A percentile compares a stretch with the other conserved stretches of the same genome.
Conservation (phyloP, 2,113 vertebrate species). For the Catharus fuscescens region DNA sequence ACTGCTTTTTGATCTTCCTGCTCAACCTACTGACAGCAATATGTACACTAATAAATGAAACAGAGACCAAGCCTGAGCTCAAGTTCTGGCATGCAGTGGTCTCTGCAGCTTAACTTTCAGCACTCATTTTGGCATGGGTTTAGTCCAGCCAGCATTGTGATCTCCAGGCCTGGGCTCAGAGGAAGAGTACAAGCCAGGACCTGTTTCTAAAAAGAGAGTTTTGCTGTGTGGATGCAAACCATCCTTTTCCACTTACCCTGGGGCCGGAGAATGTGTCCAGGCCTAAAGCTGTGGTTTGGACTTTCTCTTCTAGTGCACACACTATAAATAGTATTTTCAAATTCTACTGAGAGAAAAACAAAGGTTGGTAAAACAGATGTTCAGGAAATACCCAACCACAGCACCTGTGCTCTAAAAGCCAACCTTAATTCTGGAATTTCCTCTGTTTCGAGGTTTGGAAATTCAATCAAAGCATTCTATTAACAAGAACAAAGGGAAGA, state of each 20-base stretch:
- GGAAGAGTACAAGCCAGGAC: background rate
- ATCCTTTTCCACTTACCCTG: background rate
- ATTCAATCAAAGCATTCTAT: slow-evolving; percentile 15
- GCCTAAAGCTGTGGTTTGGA: slow-evolving; percentile 16
- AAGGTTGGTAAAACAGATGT: background rate
- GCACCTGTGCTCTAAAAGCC: slow-evolving; percentile 7
- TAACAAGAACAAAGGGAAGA: background rate
- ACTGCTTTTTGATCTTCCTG: slow-evolving; percentile 37
- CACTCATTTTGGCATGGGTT: background rate
- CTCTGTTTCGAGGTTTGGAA: slow-evolving; percentile 20
- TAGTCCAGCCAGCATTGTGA: background rate
- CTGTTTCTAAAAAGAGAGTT: background rate
- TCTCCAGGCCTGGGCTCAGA: background rate
- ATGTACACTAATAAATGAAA: background rate
- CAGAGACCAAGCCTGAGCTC: background rate
- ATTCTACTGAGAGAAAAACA: background rate
- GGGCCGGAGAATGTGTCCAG: background rate
- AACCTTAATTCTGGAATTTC: slow-evolving; percentile 18
- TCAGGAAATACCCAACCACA: slow-evolving; percentile 11
- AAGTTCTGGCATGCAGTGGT: background rate
- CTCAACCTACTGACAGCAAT: background rate
- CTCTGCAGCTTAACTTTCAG: slow-evolving; percentile 5
- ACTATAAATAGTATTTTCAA: slow-evolving; percentile 11
- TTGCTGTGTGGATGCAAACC: background rate
- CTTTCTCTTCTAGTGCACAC: background rate